Evolutionary conservation across 2,797 vertebrate genomes (phyloP), one percentile per base, ranked within the genome.

Genomic region (Centroberyx gerrardi): DNA sequence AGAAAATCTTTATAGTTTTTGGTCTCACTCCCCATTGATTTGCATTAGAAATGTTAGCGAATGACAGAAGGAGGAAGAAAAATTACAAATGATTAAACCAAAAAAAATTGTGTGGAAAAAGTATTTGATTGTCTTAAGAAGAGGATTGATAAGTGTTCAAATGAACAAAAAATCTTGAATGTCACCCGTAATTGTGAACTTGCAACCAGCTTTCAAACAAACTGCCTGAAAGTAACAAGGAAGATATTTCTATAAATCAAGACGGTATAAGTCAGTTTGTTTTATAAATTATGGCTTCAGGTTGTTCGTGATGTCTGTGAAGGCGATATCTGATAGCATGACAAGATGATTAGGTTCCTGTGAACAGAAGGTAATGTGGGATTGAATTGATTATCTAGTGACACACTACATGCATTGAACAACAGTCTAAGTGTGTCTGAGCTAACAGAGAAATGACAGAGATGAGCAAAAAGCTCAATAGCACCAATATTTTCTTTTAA

Each of bases 401-500:
- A 59, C 28, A 62, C 31, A 44, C 66, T 27, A 29, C 61, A 58
- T n/a, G 38, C 68, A 54, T 55, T 74, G 62, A 76, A 58, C 15
- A 63, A 27, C 33, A 66, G 62, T 42, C 56, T 38, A 71, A 76
- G 53, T 74, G 59, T 72, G 75, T 61, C 51, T 52, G 42, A 74
- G 78, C 52, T 74, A 78, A 83, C 66, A 72, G 38, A 40, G 10
- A 40, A 40, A 55, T 62, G 60, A 70, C 17, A 29, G 40, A 81
- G 31, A 72, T 1, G 3, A 71, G 48, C 53, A 33, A 68, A 68
- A 71, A 74, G 18, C 69, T 74, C 31, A 46, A 51, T 29, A 71
- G 76, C 62, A 61, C 22, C 61, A 70, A 66, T 67, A 67, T 68
- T 69, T 72, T 72, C 74, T 76, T 71, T 64, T 59, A 82, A 68